Percentiles rank a stretch among this genome's conserved stretches.
Evolutionary conservation across 1,140 invertebrate genomes (phyloP).

Genomic region (Chrysopa pallens): DNA sequence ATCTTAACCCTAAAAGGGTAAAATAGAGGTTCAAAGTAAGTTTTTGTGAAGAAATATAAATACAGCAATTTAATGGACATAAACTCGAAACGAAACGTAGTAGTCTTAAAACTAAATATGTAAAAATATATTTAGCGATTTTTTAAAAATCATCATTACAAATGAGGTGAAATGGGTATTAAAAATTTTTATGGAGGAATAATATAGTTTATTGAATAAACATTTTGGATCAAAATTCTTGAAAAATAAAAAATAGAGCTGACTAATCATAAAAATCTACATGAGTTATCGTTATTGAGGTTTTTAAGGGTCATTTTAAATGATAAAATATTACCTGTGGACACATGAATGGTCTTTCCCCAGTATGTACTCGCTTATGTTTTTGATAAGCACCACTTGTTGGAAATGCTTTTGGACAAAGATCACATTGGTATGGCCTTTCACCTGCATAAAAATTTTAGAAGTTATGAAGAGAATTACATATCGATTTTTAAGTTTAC

Average conservation of each 20-base stretch:
- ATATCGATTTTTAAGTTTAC: too few relatives aligned
- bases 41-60: too few relatives aligned
- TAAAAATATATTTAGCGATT: too few relatives aligned
- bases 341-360: slow-evolving; percentile 26
- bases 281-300: background rate
- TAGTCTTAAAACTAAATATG: too few relatives aligned
- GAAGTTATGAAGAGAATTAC: too few relatives aligned
- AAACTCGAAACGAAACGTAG: too few relatives aligned
- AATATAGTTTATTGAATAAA: background rate
- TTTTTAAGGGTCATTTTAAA: slow-evolving; percentile 3
- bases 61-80: too few relatives aligned
- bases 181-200: too few relatives aligned
- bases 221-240: background rate
- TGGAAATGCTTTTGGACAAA: slow-evolving; percentile 46
- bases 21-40: too few relatives aligned
- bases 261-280: background rate
- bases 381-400: slow-evolving; percentile 56
- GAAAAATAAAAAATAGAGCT: background rate
- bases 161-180: too few relatives aligned
- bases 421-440: slow-evolving; percentile 41
- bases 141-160: too few relatives aligned
- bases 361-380: slow-evolving; percentile 62
- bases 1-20: too few relatives aligned
- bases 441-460: slow-evolving; percentile 27
- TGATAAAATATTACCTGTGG: background rate